Conservation (phyloP, 92 coral and sea anemone species). For the Nematostella vectensis region DNA sequence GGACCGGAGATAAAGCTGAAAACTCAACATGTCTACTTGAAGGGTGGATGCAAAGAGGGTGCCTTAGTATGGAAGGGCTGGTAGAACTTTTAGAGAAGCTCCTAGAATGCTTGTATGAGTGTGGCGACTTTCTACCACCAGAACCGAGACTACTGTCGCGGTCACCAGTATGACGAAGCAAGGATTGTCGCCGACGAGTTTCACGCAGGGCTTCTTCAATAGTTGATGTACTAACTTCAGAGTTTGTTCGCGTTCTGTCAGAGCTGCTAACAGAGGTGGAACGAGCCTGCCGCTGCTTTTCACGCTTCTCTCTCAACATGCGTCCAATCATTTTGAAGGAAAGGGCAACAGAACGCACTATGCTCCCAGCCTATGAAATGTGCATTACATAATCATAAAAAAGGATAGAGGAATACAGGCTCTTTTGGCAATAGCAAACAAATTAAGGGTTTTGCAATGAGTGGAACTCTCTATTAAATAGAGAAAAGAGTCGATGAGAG, state of each 20-base stretch:
- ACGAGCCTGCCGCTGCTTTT: slow-evolving; percentile 48
- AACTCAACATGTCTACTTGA: slow-evolving; percentile 94
- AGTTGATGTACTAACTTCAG: slow-evolving; percentile 83
- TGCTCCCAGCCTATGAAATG: slow-evolving; percentile 84
- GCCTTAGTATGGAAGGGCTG: slow-evolving; percentile 67
- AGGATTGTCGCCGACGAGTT: slow-evolving; percentile 48
- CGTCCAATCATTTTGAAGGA: slow-evolving; percentile 89
- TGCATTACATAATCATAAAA: no score
- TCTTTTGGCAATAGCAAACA: no score
- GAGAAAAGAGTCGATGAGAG: no score
- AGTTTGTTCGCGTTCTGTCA: slow-evolving; percentile 81
- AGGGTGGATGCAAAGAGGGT: slow-evolving; percentile 42
- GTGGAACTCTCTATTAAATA: no score
- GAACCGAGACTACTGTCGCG: slow-evolving; percentile 26
- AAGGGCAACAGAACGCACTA: slow-evolving; percentile 89
- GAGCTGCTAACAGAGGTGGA: slow-evolving; percentile 68
- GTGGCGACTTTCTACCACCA: slow-evolving; percentile 47
- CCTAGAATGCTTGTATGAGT: slow-evolving; percentile 22
- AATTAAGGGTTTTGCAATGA: no score
- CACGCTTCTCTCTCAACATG: slow-evolving; percentile 70
- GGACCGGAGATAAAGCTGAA: slow-evolving; percentile 90
- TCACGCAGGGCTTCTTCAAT: slow-evolving; percentile 49
- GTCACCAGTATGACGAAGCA: slow-evolving; percentile 32
- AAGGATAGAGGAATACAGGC: no score
- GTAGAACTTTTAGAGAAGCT: slow-evolving; percentile 47